These are phyloP conservation scores for Parnassius mnemosyne DNA, from an alignment of 2,888 invertebrate species.

Conservation along the genomic window DNA sequence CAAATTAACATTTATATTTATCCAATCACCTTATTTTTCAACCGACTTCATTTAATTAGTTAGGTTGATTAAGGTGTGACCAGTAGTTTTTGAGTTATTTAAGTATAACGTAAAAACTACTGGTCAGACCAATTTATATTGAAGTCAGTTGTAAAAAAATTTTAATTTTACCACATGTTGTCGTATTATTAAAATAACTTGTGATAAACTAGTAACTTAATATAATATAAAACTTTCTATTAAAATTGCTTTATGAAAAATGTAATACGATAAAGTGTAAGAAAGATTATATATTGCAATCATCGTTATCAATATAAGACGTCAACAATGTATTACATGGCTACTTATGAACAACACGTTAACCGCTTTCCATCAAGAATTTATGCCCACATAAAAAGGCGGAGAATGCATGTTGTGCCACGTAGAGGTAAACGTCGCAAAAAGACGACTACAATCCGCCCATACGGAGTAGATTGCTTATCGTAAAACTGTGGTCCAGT, in stretches of 20 bases:
- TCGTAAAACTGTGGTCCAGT: constrained; percentile 72
- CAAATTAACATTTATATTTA: background rate
- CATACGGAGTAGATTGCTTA: constrained; percentile 68
- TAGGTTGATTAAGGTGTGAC: too few relatives aligned
- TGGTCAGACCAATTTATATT: too few relatives aligned
- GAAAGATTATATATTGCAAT: too few relatives aligned
- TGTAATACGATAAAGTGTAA: too few relatives aligned
- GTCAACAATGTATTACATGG: constrained; percentile 35
- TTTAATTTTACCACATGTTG: background rate
- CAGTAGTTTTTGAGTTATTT: too few relatives aligned
- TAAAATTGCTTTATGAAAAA: too few relatives aligned
- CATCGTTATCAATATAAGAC: constrained; percentile 12
- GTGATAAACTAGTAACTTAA: too few relatives aligned
- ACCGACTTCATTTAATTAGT: background rate
- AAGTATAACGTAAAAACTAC: too few relatives aligned
- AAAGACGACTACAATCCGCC: constrained; percentile 46
- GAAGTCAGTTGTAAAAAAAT: too few relatives aligned
- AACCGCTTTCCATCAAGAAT: constrained; percentile 62
- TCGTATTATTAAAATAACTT: constrained; percentile 6
- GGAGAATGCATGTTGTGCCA: constrained; percentile 70
- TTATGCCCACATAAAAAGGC: constrained; percentile 71
- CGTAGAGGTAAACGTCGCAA: constrained; percentile 50
- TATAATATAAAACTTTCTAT: too few relatives aligned
- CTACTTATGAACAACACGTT: constrained; percentile 45
- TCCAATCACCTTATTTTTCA: background rate